Conservation (phyloP, 2,888 invertebrate genomes). For the Caenorhabditis becei region DNA sequence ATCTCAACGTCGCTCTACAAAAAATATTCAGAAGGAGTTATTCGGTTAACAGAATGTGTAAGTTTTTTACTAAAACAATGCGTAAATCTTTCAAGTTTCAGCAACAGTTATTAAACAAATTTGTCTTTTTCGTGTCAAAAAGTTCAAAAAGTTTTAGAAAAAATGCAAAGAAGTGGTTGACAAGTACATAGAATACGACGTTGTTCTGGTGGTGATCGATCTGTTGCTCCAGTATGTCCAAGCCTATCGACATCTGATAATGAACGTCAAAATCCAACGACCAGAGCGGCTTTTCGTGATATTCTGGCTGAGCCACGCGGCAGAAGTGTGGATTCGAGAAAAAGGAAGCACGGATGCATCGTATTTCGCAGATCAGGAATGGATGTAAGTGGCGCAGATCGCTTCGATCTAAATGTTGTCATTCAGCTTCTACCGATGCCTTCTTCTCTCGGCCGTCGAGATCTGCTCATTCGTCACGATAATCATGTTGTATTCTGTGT, state of each 20-base stretch:
- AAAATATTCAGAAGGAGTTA: slow-evolving; percentile 75
- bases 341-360: slow-evolving; percentile 73
- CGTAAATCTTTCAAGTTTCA: too few species aligned
- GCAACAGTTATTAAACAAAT: too few species aligned
- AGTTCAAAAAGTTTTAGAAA: slow-evolving; percentile 85
- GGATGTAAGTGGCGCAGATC: slow-evolving; percentile 65
- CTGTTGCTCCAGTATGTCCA: slow-evolving; percentile 88
- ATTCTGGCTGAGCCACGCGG: slow-evolving; percentile 89
- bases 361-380: slow-evolving; percentile 81
- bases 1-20: slow-evolving; percentile 67
- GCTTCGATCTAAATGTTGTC: too few species aligned
- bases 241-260: slow-evolving; percentile 91
- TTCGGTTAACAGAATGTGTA: slow-evolving; percentile 79
- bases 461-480: slow-evolving; percentile 52
- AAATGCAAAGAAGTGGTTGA: slow-evolving; percentile 89
- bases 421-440: slow-evolving; percentile 67
- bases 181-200: slow-evolving; percentile 93
- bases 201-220: slow-evolving; percentile 91
- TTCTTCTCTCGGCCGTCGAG: slow-evolving; percentile 57
- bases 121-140: too few species aligned
- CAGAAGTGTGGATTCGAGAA: slow-evolving; percentile 84
- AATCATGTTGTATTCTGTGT: slow-evolving; percentile 43
- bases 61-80: too few species aligned
- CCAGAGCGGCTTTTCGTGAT: slow-evolving; percentile 86
- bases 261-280: slow-evolving; percentile 87